Evolutionary conservation across 2,888 invertebrate genomes (phyloP).

Genomic region (Chaetogeoica ovagalla): DNA sequence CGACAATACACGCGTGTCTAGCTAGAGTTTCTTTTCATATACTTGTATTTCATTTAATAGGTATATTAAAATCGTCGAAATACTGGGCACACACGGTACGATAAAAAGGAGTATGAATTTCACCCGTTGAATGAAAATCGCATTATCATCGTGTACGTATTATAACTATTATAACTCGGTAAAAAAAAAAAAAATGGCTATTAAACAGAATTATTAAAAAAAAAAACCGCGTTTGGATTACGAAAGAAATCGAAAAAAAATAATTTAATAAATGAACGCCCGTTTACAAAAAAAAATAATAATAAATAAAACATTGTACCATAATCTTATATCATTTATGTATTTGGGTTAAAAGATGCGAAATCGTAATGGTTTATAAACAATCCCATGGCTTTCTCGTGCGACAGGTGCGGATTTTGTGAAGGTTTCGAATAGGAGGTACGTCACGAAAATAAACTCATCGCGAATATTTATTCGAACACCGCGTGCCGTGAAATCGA

Average conservation of each 20-base stretch:
- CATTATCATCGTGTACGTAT: too few species aligned
- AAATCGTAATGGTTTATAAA: constrained; percentile 14
- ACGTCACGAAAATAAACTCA: constrained; percentile 21
- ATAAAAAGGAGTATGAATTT: too few species aligned
- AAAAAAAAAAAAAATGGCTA: not conserved
- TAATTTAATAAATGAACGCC: not conserved
- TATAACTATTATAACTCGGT: not conserved
- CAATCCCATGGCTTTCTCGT: not conserved
- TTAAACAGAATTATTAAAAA: not conserved
- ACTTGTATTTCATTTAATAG: too few species aligned
- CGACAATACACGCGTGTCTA: too few species aligned
- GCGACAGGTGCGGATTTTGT: not conserved
- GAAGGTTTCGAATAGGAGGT: constrained; percentile 21
- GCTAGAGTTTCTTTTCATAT: too few species aligned
- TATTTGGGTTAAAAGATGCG: constrained; percentile 19
- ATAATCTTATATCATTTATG: not conserved
- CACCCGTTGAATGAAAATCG: too few species aligned
- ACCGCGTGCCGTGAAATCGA: not conserved
- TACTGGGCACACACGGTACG: too few species aligned
- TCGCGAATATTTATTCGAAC: constrained; percentile 14
- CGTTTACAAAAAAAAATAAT: not conserved
- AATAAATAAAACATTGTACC: too few species aligned
- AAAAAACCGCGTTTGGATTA: not conserved
- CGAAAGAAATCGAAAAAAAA: not conserved
- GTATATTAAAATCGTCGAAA: too few species aligned